A percentile compares a stretch with the other conserved stretches of the same genome.
These are phyloP conservation scores for Didymodactylos carnosus DNA, from an alignment of 2,888 invertebrate species.

Conservation along the genomic window DNA sequence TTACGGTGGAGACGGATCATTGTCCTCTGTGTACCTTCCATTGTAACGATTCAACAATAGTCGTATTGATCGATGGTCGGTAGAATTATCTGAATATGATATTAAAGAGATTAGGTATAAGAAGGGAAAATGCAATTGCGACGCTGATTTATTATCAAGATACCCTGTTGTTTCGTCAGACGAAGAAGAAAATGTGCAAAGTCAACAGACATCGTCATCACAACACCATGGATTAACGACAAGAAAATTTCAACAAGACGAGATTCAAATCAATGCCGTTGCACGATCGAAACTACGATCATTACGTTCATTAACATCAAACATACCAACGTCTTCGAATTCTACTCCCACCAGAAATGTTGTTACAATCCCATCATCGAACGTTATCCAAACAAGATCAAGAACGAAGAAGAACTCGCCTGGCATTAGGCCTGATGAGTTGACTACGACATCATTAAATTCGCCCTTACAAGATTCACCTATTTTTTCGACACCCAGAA, in stretches of 20 bases:
- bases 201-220: neutral
- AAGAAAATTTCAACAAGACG: neutral
- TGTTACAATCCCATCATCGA: too few relatives aligned
- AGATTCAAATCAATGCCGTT: neutral
- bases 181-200: too few relatives aligned
- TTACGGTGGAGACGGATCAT: neutral
- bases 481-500: neutral
- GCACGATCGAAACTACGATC: neutral
- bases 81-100: neutral
- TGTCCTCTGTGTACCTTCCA: neutral
- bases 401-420: too few relatives aligned
- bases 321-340: too few relatives aligned
- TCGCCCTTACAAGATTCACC: neutral
- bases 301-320: too few relatives aligned
- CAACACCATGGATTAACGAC: neutral
- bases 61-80: neutral
- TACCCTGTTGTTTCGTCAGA: neutral
- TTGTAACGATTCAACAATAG: neutral
- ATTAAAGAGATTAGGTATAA: neutral
- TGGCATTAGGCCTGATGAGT: too few relatives aligned
- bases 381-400: too few relatives aligned
- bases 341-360: too few relatives aligned
- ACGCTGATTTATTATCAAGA: neutral
- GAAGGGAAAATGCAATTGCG: neutral
- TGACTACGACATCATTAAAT: too few relatives aligned